Base-by-base conservation (phyloP, 2,888 invertebrate genomes). In the Eristalinus sepulchralis region DNA sequence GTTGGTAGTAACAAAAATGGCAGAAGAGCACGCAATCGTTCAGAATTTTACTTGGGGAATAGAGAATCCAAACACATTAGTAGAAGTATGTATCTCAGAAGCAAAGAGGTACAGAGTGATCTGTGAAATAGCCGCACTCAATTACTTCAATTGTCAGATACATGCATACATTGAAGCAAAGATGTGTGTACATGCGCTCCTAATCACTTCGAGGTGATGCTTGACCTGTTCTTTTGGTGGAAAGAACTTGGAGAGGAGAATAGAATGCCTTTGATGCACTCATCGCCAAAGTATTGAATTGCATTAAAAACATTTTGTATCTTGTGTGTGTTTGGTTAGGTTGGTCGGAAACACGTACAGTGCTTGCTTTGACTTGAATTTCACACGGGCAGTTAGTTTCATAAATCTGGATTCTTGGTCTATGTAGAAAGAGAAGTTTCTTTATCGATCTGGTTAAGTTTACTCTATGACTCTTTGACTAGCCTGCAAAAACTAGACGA, bases 71-170 rank as follows among this genome's bases (percentile, higher is more conserved):
- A 53, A n/a, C 31, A 55, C 68, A 57, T 34, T 57, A 10, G 57
- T 27, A 33, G n/a, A 67, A 22, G 55, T 57, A 57, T 68, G 55
- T 57, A 57, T 68, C 67, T 33, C 67, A 20, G 33, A 55, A 55
- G 34, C n/a, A 59, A 13, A 47, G 47, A 47, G 39, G 33, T 24
- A 24, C 24, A 24, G 34, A 68, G 68, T 57, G 68, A 57, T 68
- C 68, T 57, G 34, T 24, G 57, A 20, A 57, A 60, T 33, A 39
- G 47, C 39, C 27, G 36, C 39, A 60, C 59, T 70, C 70, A 70
- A 60, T 70, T 70, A 60, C 70, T 70, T 70, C 59, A 59, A 70
- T 70, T 70, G 70, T 68, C 20, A 36, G 59, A 17, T 11, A 24
- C 57, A 34, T 68, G 34, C 9, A 13, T 1, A 53, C 55, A 13